A percentile compares a stretch with the other conserved stretches of the same genome.
Conservation (phyloP, 2,888 invertebrate genomes). For the Panorpa germanica region DNA sequence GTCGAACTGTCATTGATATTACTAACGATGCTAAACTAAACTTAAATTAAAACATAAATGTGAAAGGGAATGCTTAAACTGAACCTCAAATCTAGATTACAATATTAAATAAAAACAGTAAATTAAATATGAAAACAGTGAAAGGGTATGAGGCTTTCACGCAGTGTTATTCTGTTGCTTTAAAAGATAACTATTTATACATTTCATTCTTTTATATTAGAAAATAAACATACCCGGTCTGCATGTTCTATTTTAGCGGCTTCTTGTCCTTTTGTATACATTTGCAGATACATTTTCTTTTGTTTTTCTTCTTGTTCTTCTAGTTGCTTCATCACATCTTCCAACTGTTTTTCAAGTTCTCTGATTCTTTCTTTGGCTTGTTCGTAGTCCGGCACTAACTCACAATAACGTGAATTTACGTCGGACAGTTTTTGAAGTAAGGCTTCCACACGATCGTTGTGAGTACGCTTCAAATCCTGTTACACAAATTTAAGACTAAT, state of each 20-base stretch:
- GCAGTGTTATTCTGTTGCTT: too few relatives aligned
- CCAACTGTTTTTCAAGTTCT: constrained; percentile 50
- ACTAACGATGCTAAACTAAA: too few relatives aligned
- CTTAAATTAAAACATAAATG: too few relatives aligned
- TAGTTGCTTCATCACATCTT: constrained; percentile 45
- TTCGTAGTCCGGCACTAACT: constrained; percentile 54
- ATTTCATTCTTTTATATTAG: too few relatives aligned
- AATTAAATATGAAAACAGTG: too few relatives aligned
- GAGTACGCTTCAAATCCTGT: constrained; percentile 57
- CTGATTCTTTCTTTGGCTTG: constrained; percentile 51
- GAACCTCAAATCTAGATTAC: too few relatives aligned
- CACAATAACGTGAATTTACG: constrained; percentile 59
- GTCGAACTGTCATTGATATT: too few relatives aligned
- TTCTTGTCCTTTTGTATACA: constrained; percentile 67
- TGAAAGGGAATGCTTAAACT: too few relatives aligned
- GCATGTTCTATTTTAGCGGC: constrained; percentile 52
- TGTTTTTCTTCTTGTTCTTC: constrained; percentile 53
- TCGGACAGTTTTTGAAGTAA: constrained; percentile 52
- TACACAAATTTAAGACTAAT: too few relatives aligned
- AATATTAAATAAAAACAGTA: too few relatives aligned
- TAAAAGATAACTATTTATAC: too few relatives aligned
- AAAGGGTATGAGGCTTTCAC: too few relatives aligned
- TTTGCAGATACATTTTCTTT: constrained; percentile 58
- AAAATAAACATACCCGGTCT: constrained; percentile 37
- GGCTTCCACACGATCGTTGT: constrained; percentile 63